Evolutionary conservation across 2,797 vertebrate genomes (phyloP), one percentile per base, ranked within the genome.

Genomic region (Lacerta agilis): DNA sequence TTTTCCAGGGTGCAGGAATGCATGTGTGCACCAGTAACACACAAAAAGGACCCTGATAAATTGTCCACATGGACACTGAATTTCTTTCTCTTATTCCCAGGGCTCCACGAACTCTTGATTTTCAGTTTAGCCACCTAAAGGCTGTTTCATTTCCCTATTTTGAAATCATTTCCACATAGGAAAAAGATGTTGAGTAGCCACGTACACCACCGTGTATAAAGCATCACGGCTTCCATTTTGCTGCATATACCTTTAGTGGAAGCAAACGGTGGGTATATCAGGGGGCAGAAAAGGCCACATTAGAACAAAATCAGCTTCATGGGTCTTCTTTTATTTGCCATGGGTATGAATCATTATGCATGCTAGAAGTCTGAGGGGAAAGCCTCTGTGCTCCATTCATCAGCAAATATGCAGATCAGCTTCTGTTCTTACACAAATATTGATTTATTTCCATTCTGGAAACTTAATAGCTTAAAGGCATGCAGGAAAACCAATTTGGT

Each of bases 341-440:
- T 18, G 87, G 43, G 38, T n/a, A 81, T 29, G 18, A 64, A 93
- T 86, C 88, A 87, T 77, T 38, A 88, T 76, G 69, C 78, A 82
- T 84, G 9, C 36, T 4, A 67, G 4, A 0, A 0, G 1, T 4
- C 2, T 84, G 71, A 86, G 84, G 41, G 33, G 73, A 93, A 41
- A 89, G 77, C 82, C 80, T 86, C 88, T 38, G 29, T 90, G 27
- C 69, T 91, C 71, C 71, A 45, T 88, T 92, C 90, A 90, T 83
- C 90, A 93, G 86, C 81, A 95, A 83, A 93, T 95, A 96, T 7
- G 49, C 82, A 95, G 90, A 94, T 94, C 90, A 88, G 85, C 86
- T 88, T 88, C 81, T 7, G 17, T 81, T 87, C 64, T 90, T 91
- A 61, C 83, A 81, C 82, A 89, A 91, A 90, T 87, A 86, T 85